A percentile compares a stretch with the other conserved stretches of the same genome.
Conservation (phyloP, 2,797 vertebrate species). For the Enoplosus armatus region DNA sequence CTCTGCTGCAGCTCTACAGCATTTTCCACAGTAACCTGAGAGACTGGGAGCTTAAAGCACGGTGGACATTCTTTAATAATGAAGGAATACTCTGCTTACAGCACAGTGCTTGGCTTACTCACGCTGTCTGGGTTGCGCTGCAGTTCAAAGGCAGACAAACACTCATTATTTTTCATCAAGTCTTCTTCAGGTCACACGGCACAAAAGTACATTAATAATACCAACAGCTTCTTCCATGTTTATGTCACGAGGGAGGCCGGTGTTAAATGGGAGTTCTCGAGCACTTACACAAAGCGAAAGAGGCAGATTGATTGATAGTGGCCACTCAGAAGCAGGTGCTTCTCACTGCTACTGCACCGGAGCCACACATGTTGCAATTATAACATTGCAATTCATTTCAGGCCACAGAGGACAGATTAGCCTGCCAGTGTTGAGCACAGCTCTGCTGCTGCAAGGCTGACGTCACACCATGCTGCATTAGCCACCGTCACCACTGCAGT, state of each 20-base stretch:
- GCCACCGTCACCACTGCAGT: conserved; percentile 79
- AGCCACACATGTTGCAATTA: conserved; percentile 65
- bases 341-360: conserved; percentile 25
- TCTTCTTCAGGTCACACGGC: conserved; percentile 8
- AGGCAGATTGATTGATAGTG: conserved; percentile 48
- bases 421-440: conserved; percentile 68
- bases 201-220: conserved; percentile 3
- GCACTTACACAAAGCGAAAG: conserved; percentile 21
- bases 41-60: conserved; percentile 63
- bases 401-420: conserved; percentile 80
- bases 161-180: conserved; percentile 36
- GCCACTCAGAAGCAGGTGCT: conserved; percentile 37
- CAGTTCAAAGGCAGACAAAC: conserved; percentile 40
- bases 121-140: conserved; percentile 7
- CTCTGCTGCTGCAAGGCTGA: conserved; percentile 84
- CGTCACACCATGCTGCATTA: conserved; percentile 83
- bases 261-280: conserved; percentile 20
- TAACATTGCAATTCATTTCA: conserved; percentile 71
- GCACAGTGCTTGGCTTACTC: conserved; percentile 47
- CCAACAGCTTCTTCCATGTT: conserved; percentile 5
- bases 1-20: conserved; percentile 55
- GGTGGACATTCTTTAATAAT: conserved; percentile 79
- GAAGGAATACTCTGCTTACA: conserved; percentile 76
- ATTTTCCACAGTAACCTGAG: conserved; percentile 76
- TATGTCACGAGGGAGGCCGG: background rate